phyloP scores from a whole-genome alignment of 2,113 vertebrate genomes.

The Phalacrocorax aristotelis region DNA sequence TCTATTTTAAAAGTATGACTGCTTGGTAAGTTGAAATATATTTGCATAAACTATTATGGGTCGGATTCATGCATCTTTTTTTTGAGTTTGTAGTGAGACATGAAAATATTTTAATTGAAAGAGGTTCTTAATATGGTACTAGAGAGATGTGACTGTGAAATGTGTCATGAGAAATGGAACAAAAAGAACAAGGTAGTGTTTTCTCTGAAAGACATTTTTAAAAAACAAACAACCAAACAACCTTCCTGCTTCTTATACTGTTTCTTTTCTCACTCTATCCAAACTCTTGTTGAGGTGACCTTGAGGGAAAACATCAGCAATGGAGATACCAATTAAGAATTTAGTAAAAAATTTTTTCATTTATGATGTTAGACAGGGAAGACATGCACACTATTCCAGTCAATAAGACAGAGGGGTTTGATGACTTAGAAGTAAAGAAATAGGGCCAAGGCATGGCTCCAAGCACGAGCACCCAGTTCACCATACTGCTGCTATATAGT shows the following conservation, averaged over 20 bases:
- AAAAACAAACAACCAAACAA: background rate
- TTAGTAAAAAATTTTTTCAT: background rate
- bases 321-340: background rate
- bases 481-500: background rate
- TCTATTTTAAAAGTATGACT: conserved; percentile 8
- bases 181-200: background rate
- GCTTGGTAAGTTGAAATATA: background rate
- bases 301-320: background rate
- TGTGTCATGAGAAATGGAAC: background rate
- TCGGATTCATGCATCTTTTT: conserved; percentile 8
- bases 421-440: background rate
- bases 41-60: conserved; percentile 3
- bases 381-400: background rate
- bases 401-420: background rate
- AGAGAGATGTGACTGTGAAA: background rate
- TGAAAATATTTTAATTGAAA: conserved; percentile 4
- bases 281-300: background rate
- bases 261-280: background rate
- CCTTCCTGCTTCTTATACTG: background rate
- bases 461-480: background rate
- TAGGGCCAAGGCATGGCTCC: background rate
- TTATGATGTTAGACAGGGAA: background rate
- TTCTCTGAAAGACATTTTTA: background rate
- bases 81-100: background rate
- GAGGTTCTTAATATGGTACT: background rate